Percentiles rank a stretch among this genome's conserved stretches.
phyloP scores from a whole-genome alignment of 2,113 vertebrate species.

The Pterocles burchelli region DNA sequence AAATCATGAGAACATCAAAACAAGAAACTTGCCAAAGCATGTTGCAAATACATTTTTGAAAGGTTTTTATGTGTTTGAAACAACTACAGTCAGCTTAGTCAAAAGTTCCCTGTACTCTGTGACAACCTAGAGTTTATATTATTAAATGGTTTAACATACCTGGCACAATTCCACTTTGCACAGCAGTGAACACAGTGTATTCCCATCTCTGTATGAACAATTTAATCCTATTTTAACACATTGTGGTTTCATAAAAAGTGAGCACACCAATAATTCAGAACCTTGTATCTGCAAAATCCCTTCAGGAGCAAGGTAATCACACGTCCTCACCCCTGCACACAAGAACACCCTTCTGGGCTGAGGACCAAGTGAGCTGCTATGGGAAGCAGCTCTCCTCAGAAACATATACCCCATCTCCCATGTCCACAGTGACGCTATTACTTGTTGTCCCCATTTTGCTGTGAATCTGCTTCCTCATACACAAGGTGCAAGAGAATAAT shows the following conservation, averaged over 20 bases:
- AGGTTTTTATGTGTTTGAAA: background rate
- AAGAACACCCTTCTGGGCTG: background rate
- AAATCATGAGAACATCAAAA: background rate
- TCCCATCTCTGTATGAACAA: background rate
- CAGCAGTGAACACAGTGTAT: background rate
- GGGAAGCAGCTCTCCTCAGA: background rate
- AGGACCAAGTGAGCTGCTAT: fast-evolving
- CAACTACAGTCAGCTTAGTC: background rate
- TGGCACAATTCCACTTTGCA: background rate
- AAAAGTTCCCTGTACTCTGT: background rate
- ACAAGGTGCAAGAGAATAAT: background rate
- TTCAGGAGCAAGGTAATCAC: background rate
- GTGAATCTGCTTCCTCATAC: background rate
- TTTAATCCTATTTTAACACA: background rate
- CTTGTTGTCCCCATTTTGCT: background rate
- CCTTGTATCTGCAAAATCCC: background rate
- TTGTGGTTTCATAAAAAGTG: background rate
- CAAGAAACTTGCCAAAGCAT: background rate
- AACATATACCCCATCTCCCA: background rate
- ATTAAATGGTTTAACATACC: background rate
- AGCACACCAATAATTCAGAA: background rate
- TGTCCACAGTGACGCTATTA: background rate
- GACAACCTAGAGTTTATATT: background rate
- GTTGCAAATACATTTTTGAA: background rate
- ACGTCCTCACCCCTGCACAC: fast-evolving